Conservation (phyloP, 2,113 vertebrate species). For the Plestiodon gilberti region DNA sequence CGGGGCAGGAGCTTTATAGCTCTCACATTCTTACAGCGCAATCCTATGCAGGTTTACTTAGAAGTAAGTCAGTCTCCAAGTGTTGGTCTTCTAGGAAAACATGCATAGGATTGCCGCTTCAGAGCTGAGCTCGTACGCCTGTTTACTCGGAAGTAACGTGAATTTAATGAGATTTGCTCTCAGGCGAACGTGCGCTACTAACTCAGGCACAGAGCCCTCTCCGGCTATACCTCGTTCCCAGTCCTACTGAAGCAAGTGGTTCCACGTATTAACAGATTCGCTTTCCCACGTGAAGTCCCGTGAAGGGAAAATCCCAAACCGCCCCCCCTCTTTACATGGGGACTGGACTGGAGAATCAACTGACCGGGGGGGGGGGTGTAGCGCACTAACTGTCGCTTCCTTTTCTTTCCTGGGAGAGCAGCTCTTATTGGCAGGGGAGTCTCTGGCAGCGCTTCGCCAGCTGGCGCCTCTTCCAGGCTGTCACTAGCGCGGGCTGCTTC, state of each 20-base stretch:
- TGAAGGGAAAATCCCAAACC: no score
- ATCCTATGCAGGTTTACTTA: no score
- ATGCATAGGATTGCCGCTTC: no score
- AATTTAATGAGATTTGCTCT: no score
- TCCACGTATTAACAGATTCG: neutral
- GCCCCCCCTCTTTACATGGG: no score
- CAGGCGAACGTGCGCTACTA: no score
- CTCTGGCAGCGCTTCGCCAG: neutral
- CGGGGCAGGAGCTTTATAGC: neutral
- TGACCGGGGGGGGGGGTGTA: neutral
- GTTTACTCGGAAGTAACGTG: no score
- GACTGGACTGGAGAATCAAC: neutral
- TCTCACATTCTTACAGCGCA: neutral
- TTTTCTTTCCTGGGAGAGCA: conserved; percentile 1
- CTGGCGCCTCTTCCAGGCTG: conserved; percentile 18
- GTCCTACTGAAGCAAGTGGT: neutral
- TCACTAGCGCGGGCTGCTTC: neutral
- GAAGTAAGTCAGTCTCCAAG: no score
- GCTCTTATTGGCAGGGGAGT: conserved; percentile 9
- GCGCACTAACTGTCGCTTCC: neutral
- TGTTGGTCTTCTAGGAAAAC: no score
- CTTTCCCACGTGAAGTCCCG: neutral
- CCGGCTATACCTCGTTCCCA: no score
- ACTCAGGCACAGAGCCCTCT: no score
- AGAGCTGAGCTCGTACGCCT: no score